phyloP scores from a whole-genome alignment of 2,113 vertebrate genomes.

The Stegastes partitus region DNA sequence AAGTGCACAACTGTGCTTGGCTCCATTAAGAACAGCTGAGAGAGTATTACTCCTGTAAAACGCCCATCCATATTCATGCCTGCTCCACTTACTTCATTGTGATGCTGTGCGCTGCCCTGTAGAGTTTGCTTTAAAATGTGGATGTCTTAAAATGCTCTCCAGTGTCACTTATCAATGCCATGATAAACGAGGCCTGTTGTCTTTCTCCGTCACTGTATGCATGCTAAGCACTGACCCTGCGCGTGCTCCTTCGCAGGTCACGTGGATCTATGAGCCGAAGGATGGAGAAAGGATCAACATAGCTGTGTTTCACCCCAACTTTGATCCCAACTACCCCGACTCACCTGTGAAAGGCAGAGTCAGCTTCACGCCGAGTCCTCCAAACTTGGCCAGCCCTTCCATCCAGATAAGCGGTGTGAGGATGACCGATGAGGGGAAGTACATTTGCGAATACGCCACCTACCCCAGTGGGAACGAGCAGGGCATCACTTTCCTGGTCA shows the following conservation, averaged over 20 bases:
- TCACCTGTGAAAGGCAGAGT: conserved; percentile 75
- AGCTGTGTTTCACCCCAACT: conserved; percentile 86
- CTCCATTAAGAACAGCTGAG: conserved; percentile 41
- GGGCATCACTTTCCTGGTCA: conserved; percentile 83
- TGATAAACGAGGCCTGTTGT: conserved; percentile 41
- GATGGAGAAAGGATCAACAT: conserved; percentile 77
- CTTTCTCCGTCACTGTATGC: neutral
- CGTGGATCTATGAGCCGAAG: conserved; percentile 85
- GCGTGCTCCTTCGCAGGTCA: conserved; percentile 78
- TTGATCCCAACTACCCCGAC: conserved; percentile 82
- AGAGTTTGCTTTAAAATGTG: conserved; percentile 48
- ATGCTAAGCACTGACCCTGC: conserved; percentile 21
- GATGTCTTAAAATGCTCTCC: conserved; percentile 45
- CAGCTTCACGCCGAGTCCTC: conserved; percentile 62
- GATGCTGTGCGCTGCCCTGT: conserved; percentile 36
- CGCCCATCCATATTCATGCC: conserved; percentile 74
- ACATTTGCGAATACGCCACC: conserved; percentile 90
- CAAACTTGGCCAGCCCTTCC: conserved; percentile 80
- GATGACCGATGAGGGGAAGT: conserved; percentile 88
- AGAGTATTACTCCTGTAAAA: conserved; percentile 39
- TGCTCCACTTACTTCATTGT: conserved; percentile 57
- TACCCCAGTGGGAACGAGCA: conserved; percentile 89
- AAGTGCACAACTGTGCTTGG: conserved; percentile 54
- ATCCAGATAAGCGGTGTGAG: conserved; percentile 82
- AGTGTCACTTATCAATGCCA: conserved; percentile 30